These are phyloP conservation scores for Apis laboriosa DNA, from an alignment of 1,140 invertebrate species.

Conservation along the genomic window DNA sequence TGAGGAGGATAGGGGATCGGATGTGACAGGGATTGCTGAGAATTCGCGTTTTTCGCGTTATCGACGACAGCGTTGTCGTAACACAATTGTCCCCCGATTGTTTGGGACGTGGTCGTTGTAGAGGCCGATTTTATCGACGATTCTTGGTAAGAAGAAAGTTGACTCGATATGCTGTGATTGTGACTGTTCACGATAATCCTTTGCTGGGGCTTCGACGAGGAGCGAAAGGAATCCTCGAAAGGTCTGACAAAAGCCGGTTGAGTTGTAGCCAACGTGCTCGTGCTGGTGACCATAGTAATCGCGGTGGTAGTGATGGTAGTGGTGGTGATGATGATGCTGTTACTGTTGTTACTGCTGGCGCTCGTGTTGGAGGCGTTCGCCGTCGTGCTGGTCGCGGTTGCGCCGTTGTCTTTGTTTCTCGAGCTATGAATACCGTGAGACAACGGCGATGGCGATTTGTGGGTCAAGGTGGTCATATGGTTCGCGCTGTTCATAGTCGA, in stretches of 20 bases:
- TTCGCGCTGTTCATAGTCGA: conserved; percentile 56
- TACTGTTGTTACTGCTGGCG: background rate
- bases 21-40: conserved; percentile 57
- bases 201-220: conserved; percentile 70
- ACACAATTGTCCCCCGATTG: conserved; percentile 53
- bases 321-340: conserved; percentile 19
- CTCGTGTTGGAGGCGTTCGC: conserved; percentile 27
- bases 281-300: no score
- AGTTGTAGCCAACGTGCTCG: conserved; percentile 51
- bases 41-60: conserved; percentile 32
- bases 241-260: conserved; percentile 80
- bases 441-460: conserved; percentile 65
- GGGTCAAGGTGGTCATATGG: conserved; percentile 41
- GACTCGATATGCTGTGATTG: conserved; percentile 67
- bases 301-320: conserved; percentile 33
- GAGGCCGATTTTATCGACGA: conserved; percentile 44
- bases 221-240: conserved; percentile 79
- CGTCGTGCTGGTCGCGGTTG: conserved; percentile 40
- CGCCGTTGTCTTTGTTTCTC: conserved; percentile 60
- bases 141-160: conserved; percentile 69
- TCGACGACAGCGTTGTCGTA: conserved; percentile 51
- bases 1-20: conserved; percentile 62
- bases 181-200: conserved; percentile 66
- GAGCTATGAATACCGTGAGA: conserved; percentile 49
- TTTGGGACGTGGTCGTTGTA: conserved; percentile 30